phyloP scores from a whole-genome alignment of 2,113 vertebrate species.

The Cyprichromis sp. region DNA sequence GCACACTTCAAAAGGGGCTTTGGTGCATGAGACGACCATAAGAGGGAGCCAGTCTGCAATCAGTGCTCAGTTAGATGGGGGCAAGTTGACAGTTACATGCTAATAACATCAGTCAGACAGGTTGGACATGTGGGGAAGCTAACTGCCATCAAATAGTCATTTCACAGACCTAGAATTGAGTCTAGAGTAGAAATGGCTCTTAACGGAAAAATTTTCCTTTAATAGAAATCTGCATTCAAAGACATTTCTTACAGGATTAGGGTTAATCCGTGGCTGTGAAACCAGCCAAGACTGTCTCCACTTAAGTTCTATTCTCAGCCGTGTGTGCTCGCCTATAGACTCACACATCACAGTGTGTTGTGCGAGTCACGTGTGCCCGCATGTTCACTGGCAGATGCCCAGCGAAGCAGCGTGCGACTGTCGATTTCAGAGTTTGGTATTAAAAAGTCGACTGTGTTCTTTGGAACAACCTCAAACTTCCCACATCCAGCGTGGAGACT shows the following conservation, averaged over 20 bases:
- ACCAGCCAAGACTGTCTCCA: constrained; percentile 17
- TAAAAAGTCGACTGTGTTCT: constrained; percentile 22
- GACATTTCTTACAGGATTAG: constrained; percentile 53
- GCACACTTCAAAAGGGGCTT: neutral
- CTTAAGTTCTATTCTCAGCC: constrained; percentile 14
- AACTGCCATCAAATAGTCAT: neutral
- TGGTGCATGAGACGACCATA: neutral
- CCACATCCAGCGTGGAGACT: neutral
- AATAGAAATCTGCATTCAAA: constrained; percentile 46
- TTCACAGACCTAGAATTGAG: neutral
- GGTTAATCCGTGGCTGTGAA: constrained; percentile 50
- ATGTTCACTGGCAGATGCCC: neutral
- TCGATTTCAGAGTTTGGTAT: constrained; percentile 12
- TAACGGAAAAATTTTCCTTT: neutral
- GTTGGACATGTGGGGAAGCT: neutral
- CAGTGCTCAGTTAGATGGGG: neutral
- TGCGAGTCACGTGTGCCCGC: neutral
- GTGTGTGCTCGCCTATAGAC: neutral
- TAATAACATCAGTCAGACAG: neutral
- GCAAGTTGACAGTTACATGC: neutral
- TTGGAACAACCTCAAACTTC: constrained; percentile 32
- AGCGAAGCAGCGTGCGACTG: neutral
- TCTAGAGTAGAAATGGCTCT: neutral
- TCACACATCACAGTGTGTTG: neutral
- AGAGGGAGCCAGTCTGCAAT: neutral